Base-by-base conservation (phyloP, 2,888 invertebrate genomes). In the Tineola bisselliella region DNA sequence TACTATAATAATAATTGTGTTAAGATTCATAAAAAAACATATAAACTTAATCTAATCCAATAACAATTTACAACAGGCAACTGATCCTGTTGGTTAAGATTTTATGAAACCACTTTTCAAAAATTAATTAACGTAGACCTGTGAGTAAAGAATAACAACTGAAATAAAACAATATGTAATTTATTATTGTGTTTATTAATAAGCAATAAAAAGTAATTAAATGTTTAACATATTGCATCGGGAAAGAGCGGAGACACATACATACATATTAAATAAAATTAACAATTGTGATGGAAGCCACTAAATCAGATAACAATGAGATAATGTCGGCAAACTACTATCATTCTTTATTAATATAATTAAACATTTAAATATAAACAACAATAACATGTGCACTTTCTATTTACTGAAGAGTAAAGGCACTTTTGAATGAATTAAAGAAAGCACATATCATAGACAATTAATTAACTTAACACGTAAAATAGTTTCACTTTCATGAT, bases 161-260 rank as follows among this genome's bases (percentile, higher is more conserved):
- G 15, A 54, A 54, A 33, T 57, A 58, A 61, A 61, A 54, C 38
- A 61, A 52, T 6, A 13, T 17, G 12, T 18, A 48, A 25, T 61
- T 19, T 52, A 18, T 25, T 61, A 61, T 54, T 31, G 56, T 54
- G 43, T 56, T 61, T 54, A 43, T 54, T 87, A 80, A 80, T 86
- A 87, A 86, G 86, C 87, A 84, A 84, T 87, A 81, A 84, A 84
- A 86, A 84, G 76, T 82, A 84, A 84, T 81, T 71, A 74, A 76
- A 78, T 72, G 76, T 73, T 67, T 79, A 84, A 80, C 72, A 64
- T 68, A 68, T 71, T 74, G 76, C 68, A 70, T 68, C 73, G 67
- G 68, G 70, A 80, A 80, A 72, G 67, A 72, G 81, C 74, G 68
- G 66, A 65, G 72, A 73, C 72, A 73, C 65, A 68, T 30, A 70